These are phyloP conservation scores for Phalera bucephala DNA, from an alignment of 2,888 invertebrate genomes.

Conservation along the genomic window DNA sequence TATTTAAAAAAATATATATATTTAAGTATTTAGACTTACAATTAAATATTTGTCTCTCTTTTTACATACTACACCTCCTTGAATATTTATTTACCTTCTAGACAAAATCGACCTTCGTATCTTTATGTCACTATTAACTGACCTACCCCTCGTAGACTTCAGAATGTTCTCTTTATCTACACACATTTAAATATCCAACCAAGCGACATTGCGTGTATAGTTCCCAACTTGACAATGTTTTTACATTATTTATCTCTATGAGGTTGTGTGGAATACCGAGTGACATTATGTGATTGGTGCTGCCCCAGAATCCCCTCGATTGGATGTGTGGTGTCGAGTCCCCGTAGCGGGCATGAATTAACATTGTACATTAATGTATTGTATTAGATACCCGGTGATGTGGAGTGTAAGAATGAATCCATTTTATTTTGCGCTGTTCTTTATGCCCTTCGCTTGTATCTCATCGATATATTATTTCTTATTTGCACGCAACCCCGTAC, in stretches of 20 bases:
- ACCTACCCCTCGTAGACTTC: conserved; percentile 20
- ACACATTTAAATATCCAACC: too few relatives aligned
- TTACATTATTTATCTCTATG: conserved; percentile 48
- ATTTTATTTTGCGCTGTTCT: conserved; percentile 57
- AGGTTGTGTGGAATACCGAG: conserved; percentile 67
- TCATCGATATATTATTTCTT: conserved; percentile 39
- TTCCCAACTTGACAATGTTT: neutral
- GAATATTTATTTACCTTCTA: neutral
- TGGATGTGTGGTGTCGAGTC: conserved; percentile 67
- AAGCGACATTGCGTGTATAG: neutral
- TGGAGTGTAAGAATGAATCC: conserved; percentile 52
- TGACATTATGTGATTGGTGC: conserved; percentile 79
- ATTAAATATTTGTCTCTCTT: neutral
- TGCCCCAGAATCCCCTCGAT: conserved; percentile 72
- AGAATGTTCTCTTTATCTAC: conserved; percentile 12
- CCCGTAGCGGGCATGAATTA: conserved; percentile 62
- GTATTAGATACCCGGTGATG: conserved; percentile 58
- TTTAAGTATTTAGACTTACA: too few relatives aligned
- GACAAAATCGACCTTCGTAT: neutral
- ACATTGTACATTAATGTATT: conserved; percentile 47
- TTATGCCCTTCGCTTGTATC: conserved; percentile 52
- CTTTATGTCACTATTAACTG: neutral
- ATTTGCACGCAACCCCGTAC: conserved; percentile 49
- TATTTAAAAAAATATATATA: too few relatives aligned
- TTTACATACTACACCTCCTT: neutral